Conservation (phyloP, 1,140 invertebrate species). For the Psilanteris sp. region DNA sequence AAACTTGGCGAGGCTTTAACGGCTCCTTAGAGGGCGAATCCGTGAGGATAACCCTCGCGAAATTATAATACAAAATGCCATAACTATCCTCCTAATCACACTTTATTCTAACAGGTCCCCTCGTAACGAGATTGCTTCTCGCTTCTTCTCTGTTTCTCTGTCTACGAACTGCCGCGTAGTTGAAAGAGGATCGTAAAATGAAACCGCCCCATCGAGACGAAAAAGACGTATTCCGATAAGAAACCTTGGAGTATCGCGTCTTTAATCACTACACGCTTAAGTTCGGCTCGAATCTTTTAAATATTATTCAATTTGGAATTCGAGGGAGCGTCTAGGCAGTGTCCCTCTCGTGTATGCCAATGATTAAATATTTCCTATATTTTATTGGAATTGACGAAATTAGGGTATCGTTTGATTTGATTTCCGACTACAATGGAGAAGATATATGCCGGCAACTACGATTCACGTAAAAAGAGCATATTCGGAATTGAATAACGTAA, state of each 20-base stretch:
- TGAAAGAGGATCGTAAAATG: constrained; percentile 76
- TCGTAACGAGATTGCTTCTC: constrained; percentile 74
- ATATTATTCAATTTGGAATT: constrained; percentile 24
- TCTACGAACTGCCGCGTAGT: constrained; percentile 69
- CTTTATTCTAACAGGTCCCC: constrained; percentile 78
- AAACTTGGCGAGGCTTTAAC: constrained; percentile 74
- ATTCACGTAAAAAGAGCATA: constrained; percentile 64
- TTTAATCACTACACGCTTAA: constrained; percentile 46
- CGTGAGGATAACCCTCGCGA: constrained; percentile 70
- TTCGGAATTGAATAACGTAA: constrained; percentile 72
- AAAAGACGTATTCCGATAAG: constrained; percentile 68
- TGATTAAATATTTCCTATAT: no score
- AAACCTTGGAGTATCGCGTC: constrained; percentile 47
- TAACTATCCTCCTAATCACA: constrained; percentile 79
- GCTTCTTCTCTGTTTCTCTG: constrained; percentile 39
- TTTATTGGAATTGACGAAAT: constrained; percentile 33
- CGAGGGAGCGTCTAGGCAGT: no score
- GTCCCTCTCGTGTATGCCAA: no score
- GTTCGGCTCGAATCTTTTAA: constrained; percentile 13
- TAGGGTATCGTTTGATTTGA: constrained; percentile 41
- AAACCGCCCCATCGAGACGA: constrained; percentile 73
- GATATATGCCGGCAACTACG: constrained; percentile 46
- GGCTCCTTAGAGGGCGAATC: constrained; percentile 68
- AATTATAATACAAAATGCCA: constrained; percentile 79
- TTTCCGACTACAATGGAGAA: constrained; percentile 37